phyloP scores from a whole-genome alignment of 2,797 vertebrate genomes.

The Sebastes hopkinsi region DNA sequence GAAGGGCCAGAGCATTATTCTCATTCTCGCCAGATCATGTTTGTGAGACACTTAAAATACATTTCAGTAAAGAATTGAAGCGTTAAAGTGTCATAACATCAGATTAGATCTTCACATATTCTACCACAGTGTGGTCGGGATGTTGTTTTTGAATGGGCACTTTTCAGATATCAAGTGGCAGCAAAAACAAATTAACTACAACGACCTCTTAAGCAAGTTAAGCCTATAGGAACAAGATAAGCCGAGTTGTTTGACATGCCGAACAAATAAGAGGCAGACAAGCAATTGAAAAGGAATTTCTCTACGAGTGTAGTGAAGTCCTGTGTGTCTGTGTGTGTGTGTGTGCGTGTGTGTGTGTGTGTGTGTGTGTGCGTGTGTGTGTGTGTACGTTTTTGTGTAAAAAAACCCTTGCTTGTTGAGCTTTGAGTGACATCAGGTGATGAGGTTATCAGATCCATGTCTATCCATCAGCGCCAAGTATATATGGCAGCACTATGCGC shows the following conservation, averaged over 20 bases:
- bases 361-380: background rate
- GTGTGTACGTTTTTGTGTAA: background rate
- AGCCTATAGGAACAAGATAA: slow-evolving; percentile 20
- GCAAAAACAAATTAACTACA: slow-evolving; percentile 18
- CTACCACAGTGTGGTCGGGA: background rate
- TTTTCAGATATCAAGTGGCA: slow-evolving; percentile 20
- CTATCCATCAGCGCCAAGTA: slow-evolving; percentile 1
- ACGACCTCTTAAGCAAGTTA: slow-evolving; percentile 18
- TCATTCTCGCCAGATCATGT: background rate
- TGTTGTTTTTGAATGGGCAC: background rate
- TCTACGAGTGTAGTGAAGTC: background rate
- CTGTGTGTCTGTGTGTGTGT: too few species aligned
- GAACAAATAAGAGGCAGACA: background rate
- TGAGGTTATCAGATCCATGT: slow-evolving; percentile 27
- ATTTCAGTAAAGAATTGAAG: background rate
- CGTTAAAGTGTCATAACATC: background rate
- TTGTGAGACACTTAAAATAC: background rate
- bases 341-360: background rate
- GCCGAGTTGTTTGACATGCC: background rate
- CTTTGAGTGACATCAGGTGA: slow-evolving; percentile 21
- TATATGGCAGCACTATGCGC: background rate
- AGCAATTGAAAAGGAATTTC: background rate
- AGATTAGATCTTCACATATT: background rate
- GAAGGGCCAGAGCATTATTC: too few species aligned
- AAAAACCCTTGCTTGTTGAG: background rate